These are phyloP conservation scores for Crenichthys baileyi DNA, from an alignment of 2,797 vertebrate species.

Conservation along the genomic window DNA sequence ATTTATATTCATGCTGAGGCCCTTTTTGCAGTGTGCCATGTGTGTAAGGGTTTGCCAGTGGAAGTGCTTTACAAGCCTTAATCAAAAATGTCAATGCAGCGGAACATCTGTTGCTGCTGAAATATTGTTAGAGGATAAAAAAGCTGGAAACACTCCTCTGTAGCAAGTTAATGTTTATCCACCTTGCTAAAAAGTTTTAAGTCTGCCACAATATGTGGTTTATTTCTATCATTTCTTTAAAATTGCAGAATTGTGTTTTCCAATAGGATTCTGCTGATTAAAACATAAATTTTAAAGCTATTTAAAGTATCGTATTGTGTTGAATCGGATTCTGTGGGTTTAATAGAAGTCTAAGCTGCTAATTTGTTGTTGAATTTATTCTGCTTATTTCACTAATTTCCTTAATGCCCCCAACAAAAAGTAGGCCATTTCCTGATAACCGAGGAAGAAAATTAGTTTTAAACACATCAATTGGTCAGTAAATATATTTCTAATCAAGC, in stretches of 20 bases:
- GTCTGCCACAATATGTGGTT: neutral
- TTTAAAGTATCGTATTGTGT: neutral
- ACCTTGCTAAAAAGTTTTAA: too few relatives aligned
- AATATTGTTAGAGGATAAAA: neutral
- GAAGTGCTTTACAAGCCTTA: neutral
- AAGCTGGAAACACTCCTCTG: neutral
- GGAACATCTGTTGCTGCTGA: neutral
- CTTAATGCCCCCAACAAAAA: neutral
- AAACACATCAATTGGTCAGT: neutral
- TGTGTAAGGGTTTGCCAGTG: neutral
- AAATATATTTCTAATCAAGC: neutral
- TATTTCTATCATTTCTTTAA: neutral
- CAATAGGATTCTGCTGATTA: neutral
- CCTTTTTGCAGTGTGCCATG: neutral
- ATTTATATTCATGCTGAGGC: slow-evolving; percentile 6
- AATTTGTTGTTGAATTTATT: neutral
- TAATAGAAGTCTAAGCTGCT: neutral
- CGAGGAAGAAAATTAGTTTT: neutral
- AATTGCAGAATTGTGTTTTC: neutral
- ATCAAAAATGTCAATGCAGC: neutral
- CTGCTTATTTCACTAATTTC: neutral
- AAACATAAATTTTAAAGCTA: neutral
- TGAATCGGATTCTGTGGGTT: neutral
- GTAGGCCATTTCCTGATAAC: neutral
- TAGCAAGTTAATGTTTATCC: neutral